These are phyloP conservation scores for Toxotes chatareus DNA, from an alignment of 2,113 vertebrate genomes.

Conservation along the genomic window DNA sequence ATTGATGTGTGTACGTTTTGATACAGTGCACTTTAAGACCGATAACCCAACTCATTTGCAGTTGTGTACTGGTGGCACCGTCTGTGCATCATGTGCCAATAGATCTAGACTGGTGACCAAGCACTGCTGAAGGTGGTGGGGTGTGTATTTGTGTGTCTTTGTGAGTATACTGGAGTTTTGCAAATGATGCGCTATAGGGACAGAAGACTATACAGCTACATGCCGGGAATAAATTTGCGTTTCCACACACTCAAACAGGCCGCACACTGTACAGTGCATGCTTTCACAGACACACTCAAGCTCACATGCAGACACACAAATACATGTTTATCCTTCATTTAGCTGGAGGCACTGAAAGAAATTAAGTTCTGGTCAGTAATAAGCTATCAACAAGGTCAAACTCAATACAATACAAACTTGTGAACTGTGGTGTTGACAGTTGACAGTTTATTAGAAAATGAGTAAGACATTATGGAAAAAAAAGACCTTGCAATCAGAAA, in stretches of 20 bases:
- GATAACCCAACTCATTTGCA: constrained; percentile 50
- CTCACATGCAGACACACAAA: constrained; percentile 14
- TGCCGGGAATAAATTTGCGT: constrained; percentile 63
- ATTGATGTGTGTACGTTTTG: not conserved
- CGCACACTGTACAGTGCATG: constrained; percentile 23
- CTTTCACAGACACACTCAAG: constrained; percentile 21
- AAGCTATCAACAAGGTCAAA: too few relatives aligned
- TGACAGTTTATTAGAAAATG: too few relatives aligned
- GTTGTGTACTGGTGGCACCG: constrained; percentile 26
- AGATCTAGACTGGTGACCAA: constrained; percentile 23
- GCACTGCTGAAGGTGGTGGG: constrained; percentile 2
- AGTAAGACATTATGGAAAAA: too few relatives aligned
- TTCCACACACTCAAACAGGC: constrained; percentile 30
- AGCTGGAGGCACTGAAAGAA: constrained; percentile 8
- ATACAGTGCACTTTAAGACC: constrained; percentile 1
- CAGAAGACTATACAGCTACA: constrained; percentile 41
- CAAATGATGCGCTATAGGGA: constrained; percentile 29
- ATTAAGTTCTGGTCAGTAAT: too few relatives aligned
- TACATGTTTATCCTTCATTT: constrained; percentile 26
- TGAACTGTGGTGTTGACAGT: too few relatives aligned
- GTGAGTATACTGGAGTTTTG: not conserved
- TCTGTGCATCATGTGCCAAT: constrained; percentile 20
- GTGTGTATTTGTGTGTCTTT: not conserved
- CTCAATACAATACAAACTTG: too few relatives aligned
- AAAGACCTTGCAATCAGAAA: too few relatives aligned